Evolutionary conservation across 2,113 vertebrate genomes (phyloP).

Genomic region (Antechinus stuartii): DNA sequence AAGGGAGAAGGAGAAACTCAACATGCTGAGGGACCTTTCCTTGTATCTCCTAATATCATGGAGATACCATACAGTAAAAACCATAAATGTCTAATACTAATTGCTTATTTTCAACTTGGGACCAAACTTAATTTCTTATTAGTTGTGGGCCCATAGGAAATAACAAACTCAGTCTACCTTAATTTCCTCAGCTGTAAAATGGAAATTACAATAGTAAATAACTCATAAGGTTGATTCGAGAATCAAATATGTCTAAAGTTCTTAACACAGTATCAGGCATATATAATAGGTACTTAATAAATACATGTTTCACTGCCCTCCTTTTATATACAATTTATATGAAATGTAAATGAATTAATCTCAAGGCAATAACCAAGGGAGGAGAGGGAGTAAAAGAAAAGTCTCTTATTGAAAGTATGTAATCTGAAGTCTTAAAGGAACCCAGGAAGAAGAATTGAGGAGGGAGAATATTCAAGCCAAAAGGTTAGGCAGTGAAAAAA

Average conservation of each 20-base stretch:
- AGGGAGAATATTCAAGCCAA: background rate
- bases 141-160: background rate
- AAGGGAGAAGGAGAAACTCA: background rate
- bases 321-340: background rate
- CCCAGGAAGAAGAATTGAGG: background rate
- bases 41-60: background rate
- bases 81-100: background rate
- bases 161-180: background rate
- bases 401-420: background rate
- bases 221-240: background rate
- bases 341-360: background rate
- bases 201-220: background rate
- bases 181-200: background rate
- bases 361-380: too few relatives aligned
- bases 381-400: too few relatives aligned
- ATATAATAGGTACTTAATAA: background rate
- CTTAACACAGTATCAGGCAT: background rate
- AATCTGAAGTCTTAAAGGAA: background rate
- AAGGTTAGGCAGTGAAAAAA: background rate
- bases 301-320: background rate
- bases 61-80: background rate
- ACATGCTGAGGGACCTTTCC: background rate
- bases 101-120: background rate
- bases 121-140: too few relatives aligned
- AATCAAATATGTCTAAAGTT: background rate